phyloP scores from a whole-genome alignment of 2,797 vertebrate genomes.

The Myotis vivesi region DNA sequence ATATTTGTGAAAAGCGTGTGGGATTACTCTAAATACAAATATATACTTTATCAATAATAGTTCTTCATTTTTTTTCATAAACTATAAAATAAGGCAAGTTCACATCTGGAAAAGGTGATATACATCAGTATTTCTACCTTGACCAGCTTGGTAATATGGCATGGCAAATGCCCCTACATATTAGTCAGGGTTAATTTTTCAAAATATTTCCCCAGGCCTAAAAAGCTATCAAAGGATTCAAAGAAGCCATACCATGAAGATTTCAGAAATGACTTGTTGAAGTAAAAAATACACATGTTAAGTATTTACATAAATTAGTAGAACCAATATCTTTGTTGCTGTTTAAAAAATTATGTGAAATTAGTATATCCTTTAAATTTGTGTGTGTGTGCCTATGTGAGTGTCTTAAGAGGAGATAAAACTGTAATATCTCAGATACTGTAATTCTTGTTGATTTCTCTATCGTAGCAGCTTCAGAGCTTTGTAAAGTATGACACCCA shows the following conservation, averaged over 20 bases:
- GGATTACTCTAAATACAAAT: conserved; percentile 83
- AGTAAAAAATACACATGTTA: conserved; percentile 82
- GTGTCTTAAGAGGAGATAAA: conserved; percentile 68
- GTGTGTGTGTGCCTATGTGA: conserved; percentile 71
- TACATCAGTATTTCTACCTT: conserved; percentile 74
- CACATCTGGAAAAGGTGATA: conserved; percentile 82
- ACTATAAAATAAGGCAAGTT: conserved; percentile 87
- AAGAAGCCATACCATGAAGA: conserved; percentile 79
- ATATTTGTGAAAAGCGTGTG: conserved; percentile 65
- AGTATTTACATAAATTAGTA: conserved; percentile 83
- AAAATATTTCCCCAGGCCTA: conserved; percentile 81
- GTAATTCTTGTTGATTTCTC: conserved; percentile 74
- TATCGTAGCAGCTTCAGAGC: conserved; percentile 64
- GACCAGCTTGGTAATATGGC: conserved; percentile 70
- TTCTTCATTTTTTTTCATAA: conserved; percentile 67
- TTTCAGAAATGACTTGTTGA: conserved; percentile 83
- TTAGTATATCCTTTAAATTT: conserved; percentile 76
- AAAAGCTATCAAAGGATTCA: conserved; percentile 83
- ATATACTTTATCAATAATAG: conserved; percentile 83
- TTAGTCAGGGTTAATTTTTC: conserved; percentile 75
- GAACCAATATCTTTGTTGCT: conserved; percentile 72
- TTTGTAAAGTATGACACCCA: conserved; percentile 43
- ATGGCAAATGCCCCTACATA: conserved; percentile 65
- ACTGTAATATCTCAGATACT: conserved; percentile 74
- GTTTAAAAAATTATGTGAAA: conserved; percentile 76